Base-by-base conservation (phyloP, 2,113 vertebrate species). In the Genyomyrus donnyi region DNA sequence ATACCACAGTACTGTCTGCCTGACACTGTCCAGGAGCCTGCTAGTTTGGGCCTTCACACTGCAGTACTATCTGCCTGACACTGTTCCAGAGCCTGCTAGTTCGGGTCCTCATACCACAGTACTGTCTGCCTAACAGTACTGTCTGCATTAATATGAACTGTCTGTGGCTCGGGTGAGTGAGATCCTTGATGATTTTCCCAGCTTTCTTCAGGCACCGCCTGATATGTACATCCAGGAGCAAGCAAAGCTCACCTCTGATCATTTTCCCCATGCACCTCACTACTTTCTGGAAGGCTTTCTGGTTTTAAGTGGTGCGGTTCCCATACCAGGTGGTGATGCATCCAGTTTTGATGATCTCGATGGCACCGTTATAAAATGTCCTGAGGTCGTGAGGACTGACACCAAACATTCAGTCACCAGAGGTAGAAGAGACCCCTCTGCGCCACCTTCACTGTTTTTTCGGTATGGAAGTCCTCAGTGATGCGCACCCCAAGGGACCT, bases 1-100 rank as follows among this genome's bases (percentile, higher is more conserved):
- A 56, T 6, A 21, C 1, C 0, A 0, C 5, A 56, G 1, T 56
- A 21, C 5, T 0, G 0, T 0, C 53, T 56, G 53, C 5, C 5
- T 56, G 53, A 31, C 31, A 31, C 5, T 56, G 19, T 5, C 53
- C 19, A 0, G 19, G 53, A 21, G 0, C 53, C 19, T 56, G 0
- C 17, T 24, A 21, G 19, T 7, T 56, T 0, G 5, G 19, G 53
- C 53, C 53, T 0, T 56, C 19, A 24, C 0, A 53, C 50, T 5
- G 50, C 50, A 19, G 15, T 53, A 53, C 50, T 5, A 1, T 5
- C 3, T 53, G 50, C 50, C 50, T 53, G 50, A 53, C 50, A 53
- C 19, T 56, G 53, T 56, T 1, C 5, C 1, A 1, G 53, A 56
- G 19, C 19, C 19, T 56, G 1, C 53, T 56, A 1, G 19, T 24